These are phyloP conservation scores for Drosophila meridiana DNA, from an alignment of 2,888 invertebrate genomes.

Conservation along the genomic window DNA sequence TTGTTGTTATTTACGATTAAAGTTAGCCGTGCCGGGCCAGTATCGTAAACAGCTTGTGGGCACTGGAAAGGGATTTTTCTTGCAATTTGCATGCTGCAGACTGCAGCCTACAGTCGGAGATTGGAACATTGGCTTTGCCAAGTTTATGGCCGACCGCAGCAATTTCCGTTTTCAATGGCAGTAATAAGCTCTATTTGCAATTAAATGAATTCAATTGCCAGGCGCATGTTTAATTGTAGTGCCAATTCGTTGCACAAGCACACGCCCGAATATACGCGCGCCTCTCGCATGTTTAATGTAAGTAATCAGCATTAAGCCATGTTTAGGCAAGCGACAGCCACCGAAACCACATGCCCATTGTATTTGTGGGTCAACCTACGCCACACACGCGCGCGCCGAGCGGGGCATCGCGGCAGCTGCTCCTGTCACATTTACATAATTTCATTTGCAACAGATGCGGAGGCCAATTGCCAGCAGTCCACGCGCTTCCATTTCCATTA, in stretches of 20 bases:
- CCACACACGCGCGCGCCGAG: conserved; percentile 20
- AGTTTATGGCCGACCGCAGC: conserved; percentile 45
- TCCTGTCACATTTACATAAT: conserved; percentile 78
- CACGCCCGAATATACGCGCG: conserved; percentile 25
- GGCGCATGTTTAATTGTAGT: conserved; percentile 63
- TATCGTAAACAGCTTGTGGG: conserved; percentile 70
- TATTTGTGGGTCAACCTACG: conserved; percentile 64
- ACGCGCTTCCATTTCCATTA: conserved; percentile 23
- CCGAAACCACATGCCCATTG: conserved; percentile 54
- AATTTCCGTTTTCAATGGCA: conserved; percentile 39
- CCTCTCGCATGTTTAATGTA: conserved; percentile 76
- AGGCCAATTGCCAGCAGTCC: conserved; percentile 56
- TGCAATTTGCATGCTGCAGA: conserved; percentile 55
- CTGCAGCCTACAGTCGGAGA: conserved; percentile 40
- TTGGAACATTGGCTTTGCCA: conserved; percentile 43
- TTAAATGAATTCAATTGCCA: conserved; percentile 78
- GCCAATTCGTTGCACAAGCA: conserved; percentile 54
- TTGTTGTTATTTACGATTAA: conserved; percentile 78
- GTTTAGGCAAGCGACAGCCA: conserved; percentile 60
- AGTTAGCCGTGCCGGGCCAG: conserved; percentile 43
- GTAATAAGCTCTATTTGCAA: conserved; percentile 65
- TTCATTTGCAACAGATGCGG: conserved; percentile 74
- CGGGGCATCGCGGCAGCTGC: conserved; percentile 39
- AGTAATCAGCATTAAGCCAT: conserved; percentile 77
- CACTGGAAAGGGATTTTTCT: conserved; percentile 42